phyloP scores from a whole-genome alignment of 1,140 invertebrate species.

The Ooceraea biroi region DNA sequence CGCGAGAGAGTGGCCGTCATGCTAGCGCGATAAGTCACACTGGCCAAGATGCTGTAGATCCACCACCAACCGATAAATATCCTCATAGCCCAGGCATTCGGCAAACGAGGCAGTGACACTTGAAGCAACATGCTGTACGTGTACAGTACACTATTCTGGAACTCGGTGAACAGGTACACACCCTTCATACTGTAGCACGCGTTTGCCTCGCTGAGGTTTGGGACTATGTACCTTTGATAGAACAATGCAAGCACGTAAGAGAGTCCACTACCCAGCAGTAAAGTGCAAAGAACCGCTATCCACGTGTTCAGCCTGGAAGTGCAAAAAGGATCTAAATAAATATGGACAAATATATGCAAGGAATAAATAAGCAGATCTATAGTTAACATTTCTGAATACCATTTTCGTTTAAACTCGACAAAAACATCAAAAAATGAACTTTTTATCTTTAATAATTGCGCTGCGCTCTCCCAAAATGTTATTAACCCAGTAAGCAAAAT shows the following conservation, averaged over 20 bases:
- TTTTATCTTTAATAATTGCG: no score
- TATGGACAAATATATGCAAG: no score
- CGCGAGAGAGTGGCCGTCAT: constrained; percentile 94
- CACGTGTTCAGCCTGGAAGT: constrained; percentile 88
- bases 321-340: constrained; percentile 70
- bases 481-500: no score
- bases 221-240: constrained; percentile 75
- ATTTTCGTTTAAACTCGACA: no score
- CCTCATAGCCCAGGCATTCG: constrained; percentile 91
- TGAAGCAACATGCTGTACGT: constrained; percentile 93
- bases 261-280: constrained; percentile 87
- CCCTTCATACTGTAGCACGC: constrained; percentile 78
- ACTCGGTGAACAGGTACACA: constrained; percentile 90
- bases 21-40: constrained; percentile 92
- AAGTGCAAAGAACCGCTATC: constrained; percentile 88
- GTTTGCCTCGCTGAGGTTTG: constrained; percentile 74
- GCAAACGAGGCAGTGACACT: constrained; percentile 91
- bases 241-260: constrained; percentile 87
- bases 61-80: constrained; percentile 94
- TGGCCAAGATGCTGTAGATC: constrained; percentile 92
- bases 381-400: no score
- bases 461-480: no score
- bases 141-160: constrained; percentile 91
- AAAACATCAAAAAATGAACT: no score
- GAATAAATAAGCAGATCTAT: no score